Conservation (phyloP, 2,797 vertebrate species). For the Danionella dracula region DNA sequence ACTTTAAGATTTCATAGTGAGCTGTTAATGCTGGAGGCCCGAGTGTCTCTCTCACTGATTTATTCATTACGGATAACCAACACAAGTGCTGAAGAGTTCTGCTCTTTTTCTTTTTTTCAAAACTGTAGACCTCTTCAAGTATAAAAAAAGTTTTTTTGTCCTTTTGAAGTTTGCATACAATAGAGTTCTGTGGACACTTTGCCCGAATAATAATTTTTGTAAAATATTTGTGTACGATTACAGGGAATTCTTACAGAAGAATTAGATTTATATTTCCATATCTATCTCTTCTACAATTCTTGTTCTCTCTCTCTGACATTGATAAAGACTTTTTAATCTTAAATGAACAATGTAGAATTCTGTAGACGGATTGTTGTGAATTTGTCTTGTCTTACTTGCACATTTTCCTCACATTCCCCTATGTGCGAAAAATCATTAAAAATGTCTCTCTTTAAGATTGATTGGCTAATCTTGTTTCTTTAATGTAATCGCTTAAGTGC, state of each 20-base stretch:
- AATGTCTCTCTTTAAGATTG: too few species aligned
- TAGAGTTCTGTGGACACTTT: not conserved
- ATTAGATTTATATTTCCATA: too few species aligned
- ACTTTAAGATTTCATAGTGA: constrained; percentile 68
- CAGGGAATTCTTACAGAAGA: not conserved
- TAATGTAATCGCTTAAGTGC: too few species aligned
- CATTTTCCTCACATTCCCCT: too few species aligned
- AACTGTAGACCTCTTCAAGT: constrained; percentile 3
- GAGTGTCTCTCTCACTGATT: constrained; percentile 57
- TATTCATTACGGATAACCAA: constrained; percentile 60
- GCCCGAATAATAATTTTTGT: not conserved
- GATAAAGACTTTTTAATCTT: not conserved
- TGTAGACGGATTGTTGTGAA: not conserved
- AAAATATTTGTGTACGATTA: not conserved
- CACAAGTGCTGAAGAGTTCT: constrained; percentile 35
- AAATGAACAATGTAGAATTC: not conserved
- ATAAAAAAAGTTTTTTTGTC: not conserved
- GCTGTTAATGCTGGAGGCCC: constrained; percentile 56
- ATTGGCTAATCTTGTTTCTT: too few species aligned
- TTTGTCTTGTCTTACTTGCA: too few species aligned
- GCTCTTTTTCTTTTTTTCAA: constrained; percentile 8
- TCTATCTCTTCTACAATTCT: too few species aligned
- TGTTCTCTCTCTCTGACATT: not conserved
- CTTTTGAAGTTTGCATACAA: constrained; percentile 4
- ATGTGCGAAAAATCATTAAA: too few species aligned